These are phyloP conservation scores for Halcyon badia DNA, from an alignment of 2,797 vertebrate species.

Conservation along the genomic window DNA sequence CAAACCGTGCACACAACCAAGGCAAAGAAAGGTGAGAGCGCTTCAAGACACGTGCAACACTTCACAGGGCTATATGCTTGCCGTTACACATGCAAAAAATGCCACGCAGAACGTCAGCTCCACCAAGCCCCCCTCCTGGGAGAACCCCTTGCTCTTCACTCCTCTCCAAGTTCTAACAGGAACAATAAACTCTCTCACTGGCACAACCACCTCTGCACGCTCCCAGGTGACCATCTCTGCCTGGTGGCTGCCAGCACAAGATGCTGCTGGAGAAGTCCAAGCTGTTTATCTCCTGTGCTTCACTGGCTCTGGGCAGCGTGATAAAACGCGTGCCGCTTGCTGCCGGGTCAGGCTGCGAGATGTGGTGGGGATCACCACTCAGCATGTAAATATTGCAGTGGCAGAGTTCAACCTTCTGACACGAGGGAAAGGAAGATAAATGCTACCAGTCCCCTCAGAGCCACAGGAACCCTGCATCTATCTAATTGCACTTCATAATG, in stretches of 20 bases:
- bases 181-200: background rate
- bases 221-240: background rate
- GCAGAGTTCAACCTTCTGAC: slow-evolving; percentile 37
- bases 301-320: background rate
- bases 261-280: background rate
- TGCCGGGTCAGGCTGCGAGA: rapidly evolving
- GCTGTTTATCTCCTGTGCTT: background rate
- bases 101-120: background rate
- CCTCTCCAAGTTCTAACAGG: background rate
- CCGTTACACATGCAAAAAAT: background rate
- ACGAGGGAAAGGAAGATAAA: slow-evolving; percentile 67
- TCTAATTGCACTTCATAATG: slow-evolving; percentile 77
- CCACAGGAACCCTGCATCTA: slow-evolving; percentile 55
- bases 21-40: background rate
- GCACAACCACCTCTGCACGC: rapidly evolving
- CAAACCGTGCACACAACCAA: rapidly evolving
- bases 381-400: background rate
- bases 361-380: background rate
- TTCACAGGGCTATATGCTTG: rapidly evolving
- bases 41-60: rapidly evolving
- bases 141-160: background rate
- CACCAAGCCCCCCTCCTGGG: background rate
- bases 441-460: slow-evolving; percentile 50
- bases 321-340: background rate
- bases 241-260: background rate